Evolutionary conservation across 2,113 vertebrate genomes (phyloP).

Genomic region (Lota lota): DNA sequence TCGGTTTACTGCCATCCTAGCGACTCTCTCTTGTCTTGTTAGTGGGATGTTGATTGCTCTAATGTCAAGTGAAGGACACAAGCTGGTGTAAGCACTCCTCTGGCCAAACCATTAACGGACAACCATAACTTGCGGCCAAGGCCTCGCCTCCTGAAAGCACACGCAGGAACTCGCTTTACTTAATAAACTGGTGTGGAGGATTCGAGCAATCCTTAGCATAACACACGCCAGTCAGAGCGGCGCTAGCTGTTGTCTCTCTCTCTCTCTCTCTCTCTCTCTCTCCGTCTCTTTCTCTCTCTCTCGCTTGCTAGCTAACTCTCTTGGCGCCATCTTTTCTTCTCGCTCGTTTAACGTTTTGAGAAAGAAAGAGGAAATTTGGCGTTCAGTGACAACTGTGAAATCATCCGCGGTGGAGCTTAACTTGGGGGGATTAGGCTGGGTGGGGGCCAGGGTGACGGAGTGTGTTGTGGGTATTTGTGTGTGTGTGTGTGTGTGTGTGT

Average conservation of each 20-base stretch:
- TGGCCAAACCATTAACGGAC: not conserved
- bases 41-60: constrained; percentile 53
- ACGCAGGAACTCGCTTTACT: constrained; percentile 21
- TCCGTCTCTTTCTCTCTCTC: constrained; percentile 13
- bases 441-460: constrained; percentile 29
- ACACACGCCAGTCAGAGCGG: constrained; percentile 26
- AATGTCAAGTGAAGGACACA: constrained; percentile 41
- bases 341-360: constrained; percentile 41
- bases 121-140: constrained; percentile 11
- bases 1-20: constrained; percentile 28
- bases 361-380: constrained; percentile 54
- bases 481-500: no score
- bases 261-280: not conserved
- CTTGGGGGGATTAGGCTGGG: constrained; percentile 53
- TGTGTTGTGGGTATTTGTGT: no score
- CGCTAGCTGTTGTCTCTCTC: constrained; percentile 4
- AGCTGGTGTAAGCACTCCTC: constrained; percentile 11
- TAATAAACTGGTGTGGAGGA: constrained; percentile 33
- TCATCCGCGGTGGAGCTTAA: constrained; percentile 61
- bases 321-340: constrained; percentile 49
- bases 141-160: constrained; percentile 21
- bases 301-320: constrained; percentile 28
- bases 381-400: constrained; percentile 71
- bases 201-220: constrained; percentile 31
- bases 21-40: constrained; percentile 50